Evolutionary conservation across 1,140 invertebrate species (phyloP).

Genomic region (Diachasmimorpha longicaudata): DNA sequence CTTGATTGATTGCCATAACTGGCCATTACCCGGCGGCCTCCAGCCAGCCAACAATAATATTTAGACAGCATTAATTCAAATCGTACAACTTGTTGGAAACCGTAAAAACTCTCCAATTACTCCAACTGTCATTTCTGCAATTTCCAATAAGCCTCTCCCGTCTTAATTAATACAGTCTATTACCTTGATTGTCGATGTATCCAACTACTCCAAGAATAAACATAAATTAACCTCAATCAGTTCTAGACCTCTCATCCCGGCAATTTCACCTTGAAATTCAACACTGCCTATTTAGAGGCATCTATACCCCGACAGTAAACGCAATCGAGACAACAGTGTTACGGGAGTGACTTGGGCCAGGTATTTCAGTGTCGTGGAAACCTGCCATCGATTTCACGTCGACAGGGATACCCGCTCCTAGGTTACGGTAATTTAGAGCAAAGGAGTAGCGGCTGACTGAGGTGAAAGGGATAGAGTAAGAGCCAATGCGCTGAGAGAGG

Average conservation of each 20-base stretch:
- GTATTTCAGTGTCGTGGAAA: neutral
- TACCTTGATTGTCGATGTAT: neutral
- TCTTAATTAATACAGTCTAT: neutral
- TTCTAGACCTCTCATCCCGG: neutral
- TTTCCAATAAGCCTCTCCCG: neutral
- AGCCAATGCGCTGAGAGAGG: neutral
- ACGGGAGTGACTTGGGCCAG: neutral
- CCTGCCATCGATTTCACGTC: neutral
- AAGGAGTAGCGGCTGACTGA: neutral
- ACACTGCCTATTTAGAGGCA: neutral
- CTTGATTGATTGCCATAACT: no score
- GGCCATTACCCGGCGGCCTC: no score
- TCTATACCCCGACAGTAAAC: neutral
- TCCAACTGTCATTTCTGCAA: neutral
- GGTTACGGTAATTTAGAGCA: neutral
- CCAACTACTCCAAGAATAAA: neutral
- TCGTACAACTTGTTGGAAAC: no score
- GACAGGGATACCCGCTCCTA: neutral
- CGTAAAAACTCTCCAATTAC: no score
- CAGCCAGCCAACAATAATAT: no score
- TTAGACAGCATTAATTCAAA: no score
- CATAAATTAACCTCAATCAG: neutral
- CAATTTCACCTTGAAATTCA: conserved; percentile 5
- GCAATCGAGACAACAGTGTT: neutral
- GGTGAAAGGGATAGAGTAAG: neutral